phyloP scores from a whole-genome alignment of 2,797 vertebrate species.

The Epinephelus coioides region DNA sequence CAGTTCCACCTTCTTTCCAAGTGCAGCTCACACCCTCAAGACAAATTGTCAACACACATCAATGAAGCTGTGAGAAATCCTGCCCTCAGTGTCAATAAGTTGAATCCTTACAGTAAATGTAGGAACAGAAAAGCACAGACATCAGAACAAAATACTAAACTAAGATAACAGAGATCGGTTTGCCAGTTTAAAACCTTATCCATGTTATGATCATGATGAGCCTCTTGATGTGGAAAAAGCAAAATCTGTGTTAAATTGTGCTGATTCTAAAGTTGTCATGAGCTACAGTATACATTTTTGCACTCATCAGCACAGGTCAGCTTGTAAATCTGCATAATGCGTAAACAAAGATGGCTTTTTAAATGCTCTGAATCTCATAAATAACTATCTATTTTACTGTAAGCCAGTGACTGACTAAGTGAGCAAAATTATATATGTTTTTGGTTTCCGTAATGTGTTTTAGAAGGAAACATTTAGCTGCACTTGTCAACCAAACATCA shows the following conservation, averaged over 20 bases:
- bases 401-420: background rate
- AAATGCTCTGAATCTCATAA: too few relatives aligned
- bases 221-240: background rate
- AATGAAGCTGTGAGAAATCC: background rate
- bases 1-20: constrained; percentile 2
- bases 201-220: background rate
- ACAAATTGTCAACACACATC: constrained; percentile 16
- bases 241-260: too few relatives aligned
- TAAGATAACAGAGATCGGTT: background rate
- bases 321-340: too few relatives aligned
- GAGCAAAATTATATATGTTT: background rate
- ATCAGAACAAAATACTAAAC: background rate
- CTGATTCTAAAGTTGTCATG: too few relatives aligned
- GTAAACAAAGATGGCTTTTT: too few relatives aligned
- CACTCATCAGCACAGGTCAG: too few relatives aligned
- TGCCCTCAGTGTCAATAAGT: background rate
- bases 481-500: background rate
- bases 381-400: too few relatives aligned
- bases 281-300: too few relatives aligned
- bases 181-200: background rate
- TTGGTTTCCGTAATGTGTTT: background rate
- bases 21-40: constrained; percentile 10
- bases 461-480: background rate
- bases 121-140: background rate
- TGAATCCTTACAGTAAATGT: background rate